Evolutionary conservation across 2,113 vertebrate genomes (phyloP), one percentile per base, ranked within the genome.

Genomic region (Halichoeres trimaculatus): DNA sequence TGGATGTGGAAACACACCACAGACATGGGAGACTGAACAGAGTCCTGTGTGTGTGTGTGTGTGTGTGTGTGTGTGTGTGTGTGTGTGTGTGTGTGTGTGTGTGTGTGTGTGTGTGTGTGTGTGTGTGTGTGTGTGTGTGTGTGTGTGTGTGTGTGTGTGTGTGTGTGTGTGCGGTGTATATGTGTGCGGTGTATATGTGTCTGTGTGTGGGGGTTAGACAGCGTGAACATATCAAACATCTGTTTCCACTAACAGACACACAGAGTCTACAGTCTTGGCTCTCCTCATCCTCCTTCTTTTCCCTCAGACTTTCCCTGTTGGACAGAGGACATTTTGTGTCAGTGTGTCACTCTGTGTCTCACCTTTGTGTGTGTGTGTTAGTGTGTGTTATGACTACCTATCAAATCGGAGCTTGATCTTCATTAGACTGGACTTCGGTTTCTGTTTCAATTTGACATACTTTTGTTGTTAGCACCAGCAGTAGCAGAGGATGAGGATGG

Each of bases 11-110:
- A 72, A 77, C 70, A 70, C 55, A 48, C 58, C 69, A 73, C 58
- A 77, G 79, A 83, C 82, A 83, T 45, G 69, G 30, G 76, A 85
- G 80, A 67, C 52, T 71, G 81, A 82, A 69, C 68, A 69, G 67
- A 76, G 70, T 1, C 13, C 11, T 8, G 50, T 22, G 35, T 83
- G 76, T 79, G 84, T 30, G 30, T 30, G 30, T 30, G 30, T 30
- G 30, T 30, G 30, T 30, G 3, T 30, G 3, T 30, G 30, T 30
- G 30, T 30, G 30, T 30, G 30, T 30, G 30, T 30, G 30, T 30
- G 30, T 30, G 30, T 30, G 30, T 30, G 30, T 30, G 30, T 30
- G 30, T 30, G 30, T 30, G 30, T 30, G 30, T 30, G 30, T 3
- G 30, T 30, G 30, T 30, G 30, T 30, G 30, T 30, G 30, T 30